Conservation (phyloP, 1,140 invertebrate genomes). For the Dryas iulia region DNA sequence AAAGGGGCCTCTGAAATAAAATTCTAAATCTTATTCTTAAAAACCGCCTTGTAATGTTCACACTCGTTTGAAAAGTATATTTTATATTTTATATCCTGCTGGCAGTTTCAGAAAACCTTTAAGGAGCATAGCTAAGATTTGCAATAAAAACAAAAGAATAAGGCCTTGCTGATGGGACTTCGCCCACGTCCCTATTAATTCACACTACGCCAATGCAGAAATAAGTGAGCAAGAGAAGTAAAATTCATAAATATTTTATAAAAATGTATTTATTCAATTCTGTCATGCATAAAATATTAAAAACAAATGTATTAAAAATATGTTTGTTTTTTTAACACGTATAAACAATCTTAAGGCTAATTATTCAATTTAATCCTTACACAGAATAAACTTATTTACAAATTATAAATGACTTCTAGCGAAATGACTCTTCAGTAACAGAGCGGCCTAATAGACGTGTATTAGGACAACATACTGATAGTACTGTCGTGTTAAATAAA, state of each 20-base stretch:
- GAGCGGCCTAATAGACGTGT: not conserved
- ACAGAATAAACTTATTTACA: conserved; percentile 12
- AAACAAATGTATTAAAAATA: conserved; percentile 13
- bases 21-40: no score
- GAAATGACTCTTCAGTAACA: not conserved
- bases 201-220: no score
- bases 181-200: no score
- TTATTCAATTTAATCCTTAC: conserved; percentile 1
- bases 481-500: conserved; percentile 4
- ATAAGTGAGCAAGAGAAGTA: not conserved
- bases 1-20: no score
- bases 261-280: conserved; percentile 27
- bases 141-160: no score
- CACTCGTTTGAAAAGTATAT: no score
- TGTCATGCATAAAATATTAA: conserved; percentile 23
- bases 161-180: no score
- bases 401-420: not conserved
- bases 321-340: not conserved
- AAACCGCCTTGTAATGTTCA: no score
- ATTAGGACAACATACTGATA: not conserved
- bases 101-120: no score
- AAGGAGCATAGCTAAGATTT: no score
- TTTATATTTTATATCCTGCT: no score
- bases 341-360: conserved; percentile 18
- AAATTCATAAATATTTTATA: not conserved